phyloP scores from a whole-genome alignment of 2,888 invertebrate genomes.

The Cephus sareptanus region DNA sequence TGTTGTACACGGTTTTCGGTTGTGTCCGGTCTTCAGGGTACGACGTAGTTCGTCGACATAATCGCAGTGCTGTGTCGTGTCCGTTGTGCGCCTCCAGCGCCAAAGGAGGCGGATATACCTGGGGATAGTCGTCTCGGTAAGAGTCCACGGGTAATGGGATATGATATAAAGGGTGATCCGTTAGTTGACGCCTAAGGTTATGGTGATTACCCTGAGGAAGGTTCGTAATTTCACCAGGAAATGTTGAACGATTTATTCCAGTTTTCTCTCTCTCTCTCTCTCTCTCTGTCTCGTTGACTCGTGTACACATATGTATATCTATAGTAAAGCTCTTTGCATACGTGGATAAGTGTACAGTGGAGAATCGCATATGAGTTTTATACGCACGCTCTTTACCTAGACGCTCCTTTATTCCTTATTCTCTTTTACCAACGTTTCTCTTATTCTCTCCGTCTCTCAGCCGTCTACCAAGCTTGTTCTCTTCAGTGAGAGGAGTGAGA shows the following conservation, averaged over 20 bases:
- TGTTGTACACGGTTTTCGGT: neutral
- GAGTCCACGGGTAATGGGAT: neutral
- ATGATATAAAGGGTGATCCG: neutral
- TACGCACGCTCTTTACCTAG: neutral
- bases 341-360: neutral
- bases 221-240: neutral
- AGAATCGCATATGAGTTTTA: neutral
- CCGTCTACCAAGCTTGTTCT: slow-evolving; percentile 37
- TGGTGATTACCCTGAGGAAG: neutral
- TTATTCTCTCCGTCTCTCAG: slow-evolving; percentile 9
- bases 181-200: neutral
- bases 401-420: slow-evolving; percentile 19
- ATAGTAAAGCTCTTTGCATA: neutral
- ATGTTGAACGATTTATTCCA: neutral
- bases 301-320: neutral
- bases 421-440: slow-evolving; percentile 21
- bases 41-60: neutral
- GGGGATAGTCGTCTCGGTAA: neutral
- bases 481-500: slow-evolving; percentile 21
- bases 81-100: neutral
- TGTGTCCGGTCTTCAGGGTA: slow-evolving; percentile 2
- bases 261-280: slow-evolving; percentile 18
- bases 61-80: neutral
- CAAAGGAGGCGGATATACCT: neutral
- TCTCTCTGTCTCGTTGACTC: slow-evolving; percentile 17